Evolutionary conservation across 2,888 invertebrate species (phyloP).

Genomic region (Nemoura dubitans): DNA sequence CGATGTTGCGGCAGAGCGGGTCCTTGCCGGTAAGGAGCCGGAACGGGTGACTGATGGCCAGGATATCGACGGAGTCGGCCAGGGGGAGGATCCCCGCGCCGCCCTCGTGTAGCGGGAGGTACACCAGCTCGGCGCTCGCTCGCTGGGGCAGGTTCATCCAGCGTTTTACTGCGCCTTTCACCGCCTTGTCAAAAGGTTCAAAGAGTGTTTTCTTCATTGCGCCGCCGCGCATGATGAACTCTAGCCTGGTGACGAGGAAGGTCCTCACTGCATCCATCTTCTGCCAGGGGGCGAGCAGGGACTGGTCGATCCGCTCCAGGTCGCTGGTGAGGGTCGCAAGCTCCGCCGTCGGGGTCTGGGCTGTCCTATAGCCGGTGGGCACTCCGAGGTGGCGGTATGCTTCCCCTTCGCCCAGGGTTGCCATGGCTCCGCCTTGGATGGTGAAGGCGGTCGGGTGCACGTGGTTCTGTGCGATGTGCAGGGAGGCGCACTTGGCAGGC

Average conservation of each 20-base stretch:
- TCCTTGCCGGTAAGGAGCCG: constrained; percentile 54
- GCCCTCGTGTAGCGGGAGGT: constrained; percentile 51
- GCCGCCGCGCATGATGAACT: constrained; percentile 54
- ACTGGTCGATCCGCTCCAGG: constrained; percentile 15
- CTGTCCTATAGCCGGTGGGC: constrained; percentile 54
- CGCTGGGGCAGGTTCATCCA: constrained; percentile 56
- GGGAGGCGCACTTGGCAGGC: constrained; percentile 54
- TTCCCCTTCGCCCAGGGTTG: constrained; percentile 45
- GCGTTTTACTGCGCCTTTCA: constrained; percentile 52
- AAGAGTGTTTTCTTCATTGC: constrained; percentile 29
- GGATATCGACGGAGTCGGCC: constrained; percentile 53
- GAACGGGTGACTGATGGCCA: constrained; percentile 55
- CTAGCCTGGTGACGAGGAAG: constrained; percentile 53
- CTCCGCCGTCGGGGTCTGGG: constrained; percentile 48
- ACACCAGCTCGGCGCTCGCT: constrained; percentile 54
- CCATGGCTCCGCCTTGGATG: constrained; percentile 25
- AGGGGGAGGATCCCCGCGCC: constrained; percentile 55
- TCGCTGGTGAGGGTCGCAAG: constrained; percentile 46
- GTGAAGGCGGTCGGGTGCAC: not conserved
- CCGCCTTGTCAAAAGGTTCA: constrained; percentile 34
- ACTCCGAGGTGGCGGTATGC: constrained; percentile 56
- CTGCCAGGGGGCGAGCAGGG: constrained; percentile 53
- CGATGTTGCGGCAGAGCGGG: constrained; percentile 35
- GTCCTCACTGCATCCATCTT: constrained; percentile 52
- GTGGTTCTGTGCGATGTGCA: constrained; percentile 47